Base-by-base conservation (phyloP, 2,888 invertebrate species). In the Eupeodes luniger region DNA sequence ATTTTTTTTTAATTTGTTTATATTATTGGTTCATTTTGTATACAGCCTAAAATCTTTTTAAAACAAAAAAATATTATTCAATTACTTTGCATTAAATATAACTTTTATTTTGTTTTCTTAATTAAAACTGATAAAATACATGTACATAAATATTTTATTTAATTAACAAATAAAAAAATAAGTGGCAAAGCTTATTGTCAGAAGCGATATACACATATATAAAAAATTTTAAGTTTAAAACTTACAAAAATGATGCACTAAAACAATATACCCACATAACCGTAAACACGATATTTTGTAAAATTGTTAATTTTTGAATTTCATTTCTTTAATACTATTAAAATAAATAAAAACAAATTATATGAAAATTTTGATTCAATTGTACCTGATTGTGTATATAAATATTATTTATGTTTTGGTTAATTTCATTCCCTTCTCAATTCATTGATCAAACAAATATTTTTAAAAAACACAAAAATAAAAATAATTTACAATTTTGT, bases 181-280 rank as follows among this genome's bases (percentile, higher is more conserved):
- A 91, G 91, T 93, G 92, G 93, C 92, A 93, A 93, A 93, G 92
- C 92, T 93, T 93, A 93, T 93, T 93, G 93, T 93, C 93, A 92
- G 92, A 92, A 93, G 93, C 93, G 92, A 92, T 92, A 91, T 92
- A 91, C 91, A 91, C 90, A 84, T 83, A 85, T 80, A 86, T 85
- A 57, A 59, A 34, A 75, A 76, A 51, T 16, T 67, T 51, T 36
- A n/a, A 67, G 36, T 67, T 67, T 49, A 84, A 62, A 79, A 76
- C 34, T 70, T 76, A 82, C 53, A 4, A 40, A 27, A 74, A 82
- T 62, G 61, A 76, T 59, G 57, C 44, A 67, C 12, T 47, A 34
- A 40, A 40, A 5, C 40, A 40, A 27, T 27, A 3, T 40, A 40
- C 5, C 40, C 40, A 27, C 27, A 14, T 7, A 7, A 59, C 14